Base-by-base conservation (phyloP, 2,797 vertebrate genomes). In the Miichthys miiuy region DNA sequence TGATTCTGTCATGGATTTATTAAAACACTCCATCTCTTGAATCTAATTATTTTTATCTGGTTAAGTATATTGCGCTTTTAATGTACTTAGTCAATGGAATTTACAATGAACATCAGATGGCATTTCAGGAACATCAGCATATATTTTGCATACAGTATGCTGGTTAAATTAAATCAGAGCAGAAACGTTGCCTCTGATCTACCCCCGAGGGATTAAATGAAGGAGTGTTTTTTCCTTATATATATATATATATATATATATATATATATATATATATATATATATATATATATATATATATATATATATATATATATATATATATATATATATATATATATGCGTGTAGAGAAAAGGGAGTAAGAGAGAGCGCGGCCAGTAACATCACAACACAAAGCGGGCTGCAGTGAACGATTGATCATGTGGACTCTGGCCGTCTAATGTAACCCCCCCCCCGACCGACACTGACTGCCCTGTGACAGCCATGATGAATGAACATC, bases 401-500 rank as follows among this genome's bases (percentile, higher is more conserved):
- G 51, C 55, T 54, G 55, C 66, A 73, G 61, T 56, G 64, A 67
- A 68, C 77, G 86, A 91, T 88, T 91, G 90, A 92, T 90, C 85
- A 77, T 79, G 62, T 70, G 72, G 81, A 64, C 71, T 48, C 27
- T 16, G 74, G 30, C 65, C 13, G 56, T 87, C 79, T 79, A 75
- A 88, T 83, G 83, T 80, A 84, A 75, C 85, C 79, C 78, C 25
- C 78, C 25, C n/a, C 27, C 72, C 67, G 79, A 86, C 88, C 75
- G 20, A 78, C 80, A 72, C 86, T 88, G 88, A 90, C 87, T 86
- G 69, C 65, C 69, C 75, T 72, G 69, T 83, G 89, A 89, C 89
- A 83, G 78, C 73, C 50, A 48, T 90, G 90, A 91, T 89, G 48
- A 91, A 92, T 93, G 88, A 87, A 86, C 87, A 82, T 85, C 71